Evolutionary conservation across 2,888 invertebrate genomes (phyloP).

Genomic region (Chrysodeixis includens): DNA sequence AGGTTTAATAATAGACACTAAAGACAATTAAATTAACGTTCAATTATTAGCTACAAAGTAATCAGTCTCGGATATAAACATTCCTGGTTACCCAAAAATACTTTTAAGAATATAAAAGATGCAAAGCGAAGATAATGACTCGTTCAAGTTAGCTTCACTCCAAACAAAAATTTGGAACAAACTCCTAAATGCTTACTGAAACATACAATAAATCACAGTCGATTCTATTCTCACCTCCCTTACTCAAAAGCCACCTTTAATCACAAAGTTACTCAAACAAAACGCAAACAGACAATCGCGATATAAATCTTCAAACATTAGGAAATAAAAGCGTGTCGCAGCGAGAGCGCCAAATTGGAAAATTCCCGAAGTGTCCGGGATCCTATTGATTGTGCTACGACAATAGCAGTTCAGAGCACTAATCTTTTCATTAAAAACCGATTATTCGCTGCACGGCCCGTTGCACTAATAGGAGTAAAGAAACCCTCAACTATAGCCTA

Average conservation of each 20-base stretch:
- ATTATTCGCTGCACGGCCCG: slow-evolving; percentile 86
- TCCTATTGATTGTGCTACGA: slow-evolving; percentile 79
- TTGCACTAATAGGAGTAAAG: slow-evolving; percentile 86
- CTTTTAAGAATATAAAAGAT: not conserved
- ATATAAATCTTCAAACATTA: slow-evolving; percentile 58
- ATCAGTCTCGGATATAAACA: too few relatives aligned
- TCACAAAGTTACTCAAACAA: slow-evolving; percentile 54
- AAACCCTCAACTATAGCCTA: slow-evolving; percentile 60
- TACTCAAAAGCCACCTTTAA: slow-evolving; percentile 49
- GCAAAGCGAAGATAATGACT: not conserved
- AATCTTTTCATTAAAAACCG: slow-evolving; percentile 89
- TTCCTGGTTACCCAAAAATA: not conserved
- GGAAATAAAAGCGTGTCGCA: slow-evolving; percentile 67
- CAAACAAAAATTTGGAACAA: slow-evolving; percentile 12
- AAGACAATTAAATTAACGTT: too few relatives aligned
- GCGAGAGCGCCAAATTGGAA: slow-evolving; percentile 79
- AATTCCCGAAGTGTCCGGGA: slow-evolving; percentile 82
- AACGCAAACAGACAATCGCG: slow-evolving; percentile 49
- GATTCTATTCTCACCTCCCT: slow-evolving; percentile 33
- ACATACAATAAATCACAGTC: slow-evolving; percentile 44
- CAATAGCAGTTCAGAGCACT: slow-evolving; percentile 80
- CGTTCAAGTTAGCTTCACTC: not conserved
- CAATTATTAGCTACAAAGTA: too few relatives aligned
- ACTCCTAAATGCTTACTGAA: slow-evolving; percentile 28
- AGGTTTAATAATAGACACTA: too few relatives aligned